Conservation (phyloP, 2,113 vertebrate species). For the Pheucticus melanocephalus region DNA sequence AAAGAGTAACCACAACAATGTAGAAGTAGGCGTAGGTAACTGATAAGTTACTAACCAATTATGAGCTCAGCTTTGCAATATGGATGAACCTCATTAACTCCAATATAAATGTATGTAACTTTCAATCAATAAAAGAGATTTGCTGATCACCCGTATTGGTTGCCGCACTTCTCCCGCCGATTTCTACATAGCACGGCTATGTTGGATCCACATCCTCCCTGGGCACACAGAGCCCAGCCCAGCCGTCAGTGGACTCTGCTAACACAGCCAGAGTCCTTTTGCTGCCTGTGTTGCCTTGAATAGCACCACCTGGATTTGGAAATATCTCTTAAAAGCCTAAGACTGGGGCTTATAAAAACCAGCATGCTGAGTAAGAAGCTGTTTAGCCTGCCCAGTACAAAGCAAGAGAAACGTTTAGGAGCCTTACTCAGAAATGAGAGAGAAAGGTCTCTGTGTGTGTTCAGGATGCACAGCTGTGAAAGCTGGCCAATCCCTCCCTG, state of each 20-base stretch:
- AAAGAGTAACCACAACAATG: too few relatives aligned
- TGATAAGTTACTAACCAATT: too few relatives aligned
- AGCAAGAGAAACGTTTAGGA: not conserved
- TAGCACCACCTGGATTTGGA: not conserved
- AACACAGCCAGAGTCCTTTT: not conserved
- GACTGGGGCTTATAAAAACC: not conserved
- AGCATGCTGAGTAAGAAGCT: not conserved
- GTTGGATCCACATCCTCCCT: not conserved
- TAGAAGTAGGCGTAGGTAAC: too few relatives aligned
- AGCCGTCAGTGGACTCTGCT: accelerated
- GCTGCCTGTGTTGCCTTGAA: accelerated
- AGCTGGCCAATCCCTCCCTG: not conserved
- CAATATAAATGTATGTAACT: too few relatives aligned
- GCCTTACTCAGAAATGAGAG: not conserved
- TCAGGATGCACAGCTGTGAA: not conserved
- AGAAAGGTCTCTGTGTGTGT: not conserved
- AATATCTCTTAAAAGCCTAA: not conserved
- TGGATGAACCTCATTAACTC: too few relatives aligned
- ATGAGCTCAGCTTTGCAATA: too few relatives aligned
- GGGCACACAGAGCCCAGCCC: not conserved
- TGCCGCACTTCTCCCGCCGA: too few relatives aligned
- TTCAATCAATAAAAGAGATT: too few relatives aligned
- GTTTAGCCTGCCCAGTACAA: not conserved
- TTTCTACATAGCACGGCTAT: accelerated
- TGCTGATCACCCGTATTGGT: too few relatives aligned